Evolutionary conservation across 2,113 vertebrate genomes (phyloP).

Genomic region (Mohoua ochrocephala): DNA sequence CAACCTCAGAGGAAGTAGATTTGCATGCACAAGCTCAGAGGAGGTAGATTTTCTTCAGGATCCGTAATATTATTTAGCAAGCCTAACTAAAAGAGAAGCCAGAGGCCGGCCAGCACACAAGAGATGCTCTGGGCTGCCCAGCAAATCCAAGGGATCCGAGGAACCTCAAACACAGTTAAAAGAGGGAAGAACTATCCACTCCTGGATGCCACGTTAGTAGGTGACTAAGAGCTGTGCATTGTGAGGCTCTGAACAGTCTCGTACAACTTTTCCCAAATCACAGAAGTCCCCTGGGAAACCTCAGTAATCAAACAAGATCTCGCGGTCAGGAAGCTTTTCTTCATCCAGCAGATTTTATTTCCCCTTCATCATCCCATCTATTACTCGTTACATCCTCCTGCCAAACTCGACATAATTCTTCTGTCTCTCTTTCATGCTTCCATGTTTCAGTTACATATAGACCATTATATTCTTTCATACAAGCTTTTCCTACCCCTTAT

Average conservation of each 20-base stretch:
- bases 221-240: slow-evolving; percentile 35
- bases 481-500: neutral
- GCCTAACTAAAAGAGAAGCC: neutral
- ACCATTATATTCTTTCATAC: neutral
- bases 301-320: slow-evolving; percentile 62
- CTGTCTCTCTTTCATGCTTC: neutral
- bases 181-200: neutral
- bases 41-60: slow-evolving; percentile 52
- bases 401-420: slow-evolving; percentile 38
- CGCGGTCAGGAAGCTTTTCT: slow-evolving; percentile 59
- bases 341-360: slow-evolving; percentile 50
- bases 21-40: neutral
- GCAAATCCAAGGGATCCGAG: slow-evolving; percentile 45
- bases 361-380: slow-evolving; percentile 59
- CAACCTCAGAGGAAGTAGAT: slow-evolving; percentile 1
- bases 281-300: slow-evolving; percentile 36
- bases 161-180: neutral
- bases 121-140: slow-evolving; percentile 8
- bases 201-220: neutral
- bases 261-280: slow-evolving; percentile 64
- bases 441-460: neutral
- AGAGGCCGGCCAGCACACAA: neutral
- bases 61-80: neutral
- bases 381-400: slow-evolving; percentile 62
- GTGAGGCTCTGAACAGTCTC: neutral